Base-by-base conservation (phyloP, 2,113 vertebrate species). In the Melanocharis versteri region DNA sequence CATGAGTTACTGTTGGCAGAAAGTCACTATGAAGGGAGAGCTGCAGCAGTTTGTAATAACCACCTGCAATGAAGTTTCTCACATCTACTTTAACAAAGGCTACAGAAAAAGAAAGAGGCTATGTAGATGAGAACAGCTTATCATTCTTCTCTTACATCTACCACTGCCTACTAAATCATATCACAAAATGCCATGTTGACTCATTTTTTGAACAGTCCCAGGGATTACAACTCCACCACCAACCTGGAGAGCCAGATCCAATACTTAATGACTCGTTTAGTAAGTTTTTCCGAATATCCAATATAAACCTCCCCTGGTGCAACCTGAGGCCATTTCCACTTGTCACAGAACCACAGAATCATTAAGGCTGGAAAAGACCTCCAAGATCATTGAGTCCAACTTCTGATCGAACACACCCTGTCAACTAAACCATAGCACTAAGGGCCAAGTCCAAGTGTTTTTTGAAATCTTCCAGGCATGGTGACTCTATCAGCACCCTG, bases 181-280 rank as follows among this genome's bases (percentile, higher is more conserved):
- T 6, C 9, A 82, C 30, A 45, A 45, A 60, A 51, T 13, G n/a
- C 13, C 20, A 75, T 4, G 7, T 12, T 65, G 6, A 82, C 16
- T n/a, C 11, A 21, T 60, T 75, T 83, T 60, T 23, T 54, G 2
- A 61, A 22, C n/a, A 47, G 35, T 31, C 24, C 14, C 11, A 61
- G 45, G 23, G 24, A 82, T 0, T 30, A 30, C 62, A 66, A 68
- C 13, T 45, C 13, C 4, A 60, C 10, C 58, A 33, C 16, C 24
- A 45, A 45, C 14, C 7, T 53, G n/a, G 14, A 9, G 17, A 75
- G 39, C 13, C 39, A 44, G 11, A 45, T 51, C 20, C 45, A 53
- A n/a, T 26, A 5, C 16, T 51, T 15, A 30, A 31, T 0, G 0
- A 51, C 7, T 24, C 3, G 17, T 50, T 44, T 20, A 16, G 3